Evolutionary conservation across 2,797 vertebrate genomes (phyloP), one percentile per base, ranked within the genome.

Genomic region (Ptychadena robeensis): DNA sequence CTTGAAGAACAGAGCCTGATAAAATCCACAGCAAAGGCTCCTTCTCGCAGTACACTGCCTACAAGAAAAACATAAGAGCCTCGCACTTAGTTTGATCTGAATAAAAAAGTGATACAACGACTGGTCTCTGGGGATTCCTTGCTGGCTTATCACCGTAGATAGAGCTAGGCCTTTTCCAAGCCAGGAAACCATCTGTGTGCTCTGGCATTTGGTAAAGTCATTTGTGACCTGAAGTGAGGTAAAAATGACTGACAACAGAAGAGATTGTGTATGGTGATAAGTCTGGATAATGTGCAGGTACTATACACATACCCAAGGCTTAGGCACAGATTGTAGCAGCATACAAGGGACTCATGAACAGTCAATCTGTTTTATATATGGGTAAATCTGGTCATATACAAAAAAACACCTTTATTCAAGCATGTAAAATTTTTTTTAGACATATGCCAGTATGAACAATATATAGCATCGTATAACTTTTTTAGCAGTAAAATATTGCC

Each of bases 181-280:
- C 27, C 67, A 68, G 12, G 2, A 86, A 75, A 7, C 35, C 30
- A 35, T 87, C 38, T 27, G 2, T 35, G 6, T 8, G 35, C 2
- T 72, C 68, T 79, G 66, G 79, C 3, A 68, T 80, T 74, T 80
- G 71, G 71, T 61, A 72, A 79, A 9, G 48, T 63, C 1, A 71
- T 44, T 25, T 12, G 0, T 85, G 67, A 79, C 80, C 4, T 48
- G 70, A 82, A 18, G 27, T 40, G 66, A 82, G 4, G 28, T 73
- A 79, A 86, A 61, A 83, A 85, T 67, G 37, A 70, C 76, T 86
- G 80, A 30, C 1, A 12, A 78, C 1, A 66, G 35, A 57, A 59
- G 22, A 35, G 31, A 73, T 70, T 79, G 72, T 69, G 14, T 63
- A 44, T 28, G 38, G 57, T 28, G 32, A 71, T 73, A 85, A 75